These are phyloP conservation scores for Peromyscus eremicus DNA, from an alignment of 2,797 vertebrate genomes.

Conservation along the genomic window DNA sequence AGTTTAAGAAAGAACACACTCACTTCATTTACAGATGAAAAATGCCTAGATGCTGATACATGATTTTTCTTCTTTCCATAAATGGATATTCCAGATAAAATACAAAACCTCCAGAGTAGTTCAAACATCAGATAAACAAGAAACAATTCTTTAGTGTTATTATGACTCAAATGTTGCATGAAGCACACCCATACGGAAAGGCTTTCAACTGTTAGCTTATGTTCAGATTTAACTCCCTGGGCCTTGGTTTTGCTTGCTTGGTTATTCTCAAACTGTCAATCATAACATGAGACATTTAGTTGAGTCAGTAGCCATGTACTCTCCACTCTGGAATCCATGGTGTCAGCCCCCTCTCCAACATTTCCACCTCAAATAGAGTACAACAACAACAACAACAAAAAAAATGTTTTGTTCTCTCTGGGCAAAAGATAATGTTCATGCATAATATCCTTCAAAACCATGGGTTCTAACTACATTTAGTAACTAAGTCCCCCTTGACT, in stretches of 20 bases:
- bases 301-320: background rate
- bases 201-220: background rate
- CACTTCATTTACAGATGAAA: background rate
- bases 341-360: background rate
- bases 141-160: background rate
- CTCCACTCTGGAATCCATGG: background rate
- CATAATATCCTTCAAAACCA: background rate
- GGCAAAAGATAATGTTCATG: background rate
- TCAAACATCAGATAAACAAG: background rate
- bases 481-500: background rate
- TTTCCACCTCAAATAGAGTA: background rate
- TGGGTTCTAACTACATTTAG: background rate
- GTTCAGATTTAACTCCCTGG: background rate
- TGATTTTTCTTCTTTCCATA: background rate
- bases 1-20: slow-evolving; percentile 9
- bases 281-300: background rate
- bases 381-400: background rate
- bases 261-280: background rate
- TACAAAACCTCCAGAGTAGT: background rate
- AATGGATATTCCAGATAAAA: slow-evolving; percentile 1
- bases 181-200: background rate
- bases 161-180: background rate
- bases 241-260: background rate
- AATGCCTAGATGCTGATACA: background rate
- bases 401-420: background rate